phyloP scores from a whole-genome alignment of 2,797 vertebrate species.

The Sternarchorhynchus goeldii region DNA sequence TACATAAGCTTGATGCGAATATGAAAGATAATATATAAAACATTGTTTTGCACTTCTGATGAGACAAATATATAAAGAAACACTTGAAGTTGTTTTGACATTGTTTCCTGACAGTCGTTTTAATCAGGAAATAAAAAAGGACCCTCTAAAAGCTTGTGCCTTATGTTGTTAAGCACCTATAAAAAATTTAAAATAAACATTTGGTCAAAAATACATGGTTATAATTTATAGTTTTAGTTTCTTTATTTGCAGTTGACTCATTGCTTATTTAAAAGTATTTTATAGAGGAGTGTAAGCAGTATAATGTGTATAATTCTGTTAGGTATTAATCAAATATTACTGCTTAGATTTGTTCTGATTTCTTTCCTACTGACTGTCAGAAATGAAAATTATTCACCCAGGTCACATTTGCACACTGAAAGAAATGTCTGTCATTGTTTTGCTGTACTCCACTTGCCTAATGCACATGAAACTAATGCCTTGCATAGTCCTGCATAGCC shows the following conservation, averaged over 20 bases:
- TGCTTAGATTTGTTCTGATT: slow-evolving; percentile 68
- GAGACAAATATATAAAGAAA: too few relatives aligned
- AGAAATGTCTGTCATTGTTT: slow-evolving; percentile 8
- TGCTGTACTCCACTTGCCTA: not conserved
- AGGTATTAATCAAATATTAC: slow-evolving; percentile 73
- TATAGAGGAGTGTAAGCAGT: slow-evolving; percentile 76
- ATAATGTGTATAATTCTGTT: slow-evolving; percentile 76
- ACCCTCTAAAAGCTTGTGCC: slow-evolving; percentile 9
- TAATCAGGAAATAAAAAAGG: slow-evolving; percentile 1
- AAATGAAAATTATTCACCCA: slow-evolving; percentile 46
- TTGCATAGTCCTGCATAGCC: not conserved
- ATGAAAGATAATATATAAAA: too few relatives aligned
- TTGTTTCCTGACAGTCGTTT: not conserved
- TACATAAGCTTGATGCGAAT: too few relatives aligned
- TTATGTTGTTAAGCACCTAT: slow-evolving; percentile 12
- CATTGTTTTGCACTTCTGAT: too few relatives aligned
- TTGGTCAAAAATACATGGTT: slow-evolving; percentile 56
- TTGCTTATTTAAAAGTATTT: slow-evolving; percentile 71
- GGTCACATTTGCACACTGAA: slow-evolving; percentile 17
- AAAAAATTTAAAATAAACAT: slow-evolving; percentile 20
- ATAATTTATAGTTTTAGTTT: slow-evolving; percentile 55
- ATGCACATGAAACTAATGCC: slow-evolving; percentile 11
- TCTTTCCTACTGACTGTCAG: slow-evolving; percentile 56
- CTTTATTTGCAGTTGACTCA: slow-evolving; percentile 71
- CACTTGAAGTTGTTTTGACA: too few relatives aligned